These are phyloP conservation scores for Charina bottae DNA, from an alignment of 2,113 vertebrate genomes.

Conservation along the genomic window DNA sequence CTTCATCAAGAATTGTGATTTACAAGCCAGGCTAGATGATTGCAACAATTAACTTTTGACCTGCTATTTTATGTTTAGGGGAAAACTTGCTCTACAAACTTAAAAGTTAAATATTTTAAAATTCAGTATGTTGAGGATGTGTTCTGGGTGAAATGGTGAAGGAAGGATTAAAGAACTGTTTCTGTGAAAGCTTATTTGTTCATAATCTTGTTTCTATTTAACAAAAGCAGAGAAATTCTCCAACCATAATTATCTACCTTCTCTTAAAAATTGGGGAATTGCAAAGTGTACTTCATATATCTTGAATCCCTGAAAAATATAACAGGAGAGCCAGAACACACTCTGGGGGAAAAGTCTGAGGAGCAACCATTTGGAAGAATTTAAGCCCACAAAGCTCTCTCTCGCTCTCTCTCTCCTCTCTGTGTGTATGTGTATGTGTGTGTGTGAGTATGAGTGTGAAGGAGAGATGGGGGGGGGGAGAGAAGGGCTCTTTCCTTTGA, in stretches of 20 bases:
- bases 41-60: neutral
- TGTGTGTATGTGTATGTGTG: fast-evolving
- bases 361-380: constrained; percentile 21
- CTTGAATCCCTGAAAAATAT: constrained; percentile 8
- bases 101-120: neutral
- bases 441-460: neutral
- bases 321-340: constrained; percentile 33
- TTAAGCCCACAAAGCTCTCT: constrained; percentile 10
- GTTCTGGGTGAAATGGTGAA: neutral
- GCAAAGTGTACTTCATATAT: constrained; percentile 9
- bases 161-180: neutral
- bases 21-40: neutral
- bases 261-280: constrained; percentile 7
- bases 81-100: constrained; percentile 7
- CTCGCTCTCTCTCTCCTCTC: too few species aligned
- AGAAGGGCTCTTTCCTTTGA: neutral
- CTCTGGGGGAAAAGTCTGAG: constrained; percentile 4
- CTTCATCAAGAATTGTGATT: neutral
- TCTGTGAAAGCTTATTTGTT: constrained; percentile 19
- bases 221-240: constrained; percentile 24
- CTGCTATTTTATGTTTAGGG: neutral
- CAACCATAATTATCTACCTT: constrained; percentile 21
- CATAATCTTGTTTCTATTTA: neutral
- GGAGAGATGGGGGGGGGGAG: neutral
- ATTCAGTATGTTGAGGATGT: neutral